Evolutionary conservation across 2,113 vertebrate species (phyloP).

Genomic region (Charina bottae): DNA sequence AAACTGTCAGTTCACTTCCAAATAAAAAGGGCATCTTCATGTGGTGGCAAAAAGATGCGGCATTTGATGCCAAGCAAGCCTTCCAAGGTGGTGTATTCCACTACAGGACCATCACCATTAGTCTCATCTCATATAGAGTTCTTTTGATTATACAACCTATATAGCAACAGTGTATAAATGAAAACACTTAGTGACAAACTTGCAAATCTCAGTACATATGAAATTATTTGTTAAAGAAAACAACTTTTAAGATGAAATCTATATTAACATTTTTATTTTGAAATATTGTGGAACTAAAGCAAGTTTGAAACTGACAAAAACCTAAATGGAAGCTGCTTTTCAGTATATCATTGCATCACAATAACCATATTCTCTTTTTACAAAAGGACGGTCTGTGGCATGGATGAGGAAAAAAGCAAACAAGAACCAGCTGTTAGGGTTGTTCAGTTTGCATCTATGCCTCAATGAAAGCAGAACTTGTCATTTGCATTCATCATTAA

Average conservation of each 20-base stretch:
- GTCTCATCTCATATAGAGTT: no score
- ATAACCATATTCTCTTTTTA: background rate
- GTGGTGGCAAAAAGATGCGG: background rate
- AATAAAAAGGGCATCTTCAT: background rate
- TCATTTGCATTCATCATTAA: background rate
- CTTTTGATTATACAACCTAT: no score
- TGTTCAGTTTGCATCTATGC: constrained; percentile 22
- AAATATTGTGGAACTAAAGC: background rate
- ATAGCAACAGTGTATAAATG: no score
- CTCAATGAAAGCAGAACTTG: constrained; percentile 16
- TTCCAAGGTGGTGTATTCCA: no score
- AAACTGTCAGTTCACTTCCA: background rate
- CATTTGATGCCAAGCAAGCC: no score
- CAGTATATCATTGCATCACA: background rate
- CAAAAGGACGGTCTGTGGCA: background rate
- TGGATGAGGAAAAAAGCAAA: background rate
- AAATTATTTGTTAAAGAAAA: constrained; percentile 4
- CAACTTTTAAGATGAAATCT: constrained; percentile 13
- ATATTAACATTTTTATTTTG: constrained; percentile 15
- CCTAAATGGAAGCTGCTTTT: background rate
- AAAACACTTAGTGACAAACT: no score
- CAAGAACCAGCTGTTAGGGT: background rate
- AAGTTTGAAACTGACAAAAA: background rate
- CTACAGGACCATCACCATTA: no score
- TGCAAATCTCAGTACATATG: background rate